Base-by-base conservation (phyloP, 1,140 invertebrate genomes). In the Agrypnia vestita region DNA sequence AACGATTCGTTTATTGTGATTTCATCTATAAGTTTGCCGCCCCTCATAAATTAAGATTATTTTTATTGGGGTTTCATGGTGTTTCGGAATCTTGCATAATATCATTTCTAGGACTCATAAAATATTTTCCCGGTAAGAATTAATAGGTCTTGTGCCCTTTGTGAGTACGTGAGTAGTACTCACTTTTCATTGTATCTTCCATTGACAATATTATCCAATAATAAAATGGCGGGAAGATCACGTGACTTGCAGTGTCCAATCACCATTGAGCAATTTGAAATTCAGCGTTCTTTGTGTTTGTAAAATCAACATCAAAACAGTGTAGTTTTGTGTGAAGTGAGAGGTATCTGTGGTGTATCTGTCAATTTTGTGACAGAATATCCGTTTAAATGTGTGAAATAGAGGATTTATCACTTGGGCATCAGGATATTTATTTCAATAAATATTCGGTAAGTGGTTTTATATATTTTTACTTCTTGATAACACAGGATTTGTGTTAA, bases 331-430 rank as follows among this genome's bases (percentile, higher is more conserved):
- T 79, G 64, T 73, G 53, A 53, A 79, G 86, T 88, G 88, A 78
- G 80, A 78, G 80, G 56, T 61, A 77, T 78, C 87, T 88, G 87
- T 88, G 88, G 88, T 87, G 86, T 87, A 88, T 89, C 88, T 90
- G 89, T 88, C 88, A 90, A 87, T 88, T 85, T 88, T 84, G 88
- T 89, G 87, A 88, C 85, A 84, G 84, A 87, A 87, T 87, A 87
- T 86, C 84, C 88, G 87, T 49, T 80, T 89, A 89, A 89, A 90
- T 90, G 88, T 90, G 88, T 88, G 88, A 90, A 89, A 88, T 89
- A 87, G 85, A 87, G 87, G 87, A 89, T 89, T 88, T 86, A 87
- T 86, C 86, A 84, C 84, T 88, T 84, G 87, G 87, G 87, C 88
- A 86, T 86, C 87, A 88, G 88, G 88, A 90, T 90, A 89, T 89